Conservation (phyloP, 2,888 invertebrate species). For the Notodonta ziczac region DNA sequence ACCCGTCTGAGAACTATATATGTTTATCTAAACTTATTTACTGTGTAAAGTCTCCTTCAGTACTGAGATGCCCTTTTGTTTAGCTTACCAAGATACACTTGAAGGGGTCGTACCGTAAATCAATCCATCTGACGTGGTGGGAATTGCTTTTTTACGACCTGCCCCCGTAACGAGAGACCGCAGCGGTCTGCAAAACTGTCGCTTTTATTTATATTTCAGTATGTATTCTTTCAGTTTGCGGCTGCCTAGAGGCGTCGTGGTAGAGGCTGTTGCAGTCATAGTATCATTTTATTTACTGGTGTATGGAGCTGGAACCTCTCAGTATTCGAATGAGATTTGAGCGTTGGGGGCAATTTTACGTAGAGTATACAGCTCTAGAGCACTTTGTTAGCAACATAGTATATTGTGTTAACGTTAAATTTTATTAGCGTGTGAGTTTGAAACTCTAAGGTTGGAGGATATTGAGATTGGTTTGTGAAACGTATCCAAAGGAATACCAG, state of each 20-base stretch:
- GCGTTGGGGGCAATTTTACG: constrained; percentile 25
- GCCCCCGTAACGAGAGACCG: constrained; percentile 31
- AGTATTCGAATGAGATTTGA: constrained; percentile 32
- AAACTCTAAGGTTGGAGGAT: no score
- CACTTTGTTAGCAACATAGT: neutral
- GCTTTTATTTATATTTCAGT: constrained; percentile 6
- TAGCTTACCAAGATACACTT: constrained; percentile 51
- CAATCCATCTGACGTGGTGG: constrained; percentile 65
- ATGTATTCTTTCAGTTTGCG: constrained; percentile 5
- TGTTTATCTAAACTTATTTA: constrained; percentile 30
- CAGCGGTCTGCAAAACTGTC: constrained; percentile 13
- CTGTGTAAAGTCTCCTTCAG: constrained; percentile 42
- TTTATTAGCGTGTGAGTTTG: no score
- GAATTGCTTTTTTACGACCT: constrained; percentile 66
- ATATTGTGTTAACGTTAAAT: no score
- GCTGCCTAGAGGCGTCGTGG: constrained; percentile 6
- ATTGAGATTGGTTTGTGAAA: no score
- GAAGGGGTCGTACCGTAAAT: constrained; percentile 65
- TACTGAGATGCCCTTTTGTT: constrained; percentile 41
- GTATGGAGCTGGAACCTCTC: constrained; percentile 12
- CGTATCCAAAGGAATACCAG: no score
- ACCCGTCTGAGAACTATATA: no score
- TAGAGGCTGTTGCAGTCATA: constrained; percentile 10
- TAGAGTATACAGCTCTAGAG: constrained; percentile 10
- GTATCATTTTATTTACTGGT: constrained; percentile 18